Evolutionary conservation across 1,140 invertebrate species (phyloP), one percentile per base, ranked within the genome.

Genomic region (Pseudomyrmex pallidus): DNA sequence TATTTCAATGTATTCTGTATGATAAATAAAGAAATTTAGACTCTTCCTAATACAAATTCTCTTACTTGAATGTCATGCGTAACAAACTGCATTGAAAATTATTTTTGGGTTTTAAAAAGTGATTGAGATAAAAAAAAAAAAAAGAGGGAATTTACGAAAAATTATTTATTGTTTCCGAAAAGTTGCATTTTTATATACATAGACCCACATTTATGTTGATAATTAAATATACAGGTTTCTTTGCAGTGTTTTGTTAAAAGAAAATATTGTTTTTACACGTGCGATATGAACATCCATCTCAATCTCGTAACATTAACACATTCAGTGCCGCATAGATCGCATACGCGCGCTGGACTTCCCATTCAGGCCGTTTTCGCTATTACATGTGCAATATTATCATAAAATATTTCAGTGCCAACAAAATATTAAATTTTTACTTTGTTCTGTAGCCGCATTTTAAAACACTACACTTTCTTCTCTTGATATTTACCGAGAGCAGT

Each of bases 91-190:
- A 80, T n/a, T 25, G 0, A 50, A 62, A 63, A 82, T 46, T 25
- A 4, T 63, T 76, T 10, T 15, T 56, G 4, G 44, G n/a, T 25
- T 9, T 9, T 66, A 20, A 52, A 50, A 67, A 63, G 35, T 35
- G 35, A 35, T 35, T 35, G 46, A 84, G 13, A 66, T 56, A 17
- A 12, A 44, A 35, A 12, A 17, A 12, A 44, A 35, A 12, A 48
- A 61, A 10, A 72, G 3, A 15, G 20, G 10, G 20, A 8, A 35
- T 86, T 59, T 90, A 89, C 87, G 89, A 90, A 90, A 90, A 89
- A 89, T 90, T 89, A 89, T 90, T 90, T 90, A 90, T 90, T 90
- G 86, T 83, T 44, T 84, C 80, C 61, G 84, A 76, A 64, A 63
- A 70, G 87, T 82, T 76, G 50, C 77, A 61, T 85, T 68, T 84